Conservation (phyloP, 2,888 invertebrate genomes). For the Molorchus minor region DNA sequence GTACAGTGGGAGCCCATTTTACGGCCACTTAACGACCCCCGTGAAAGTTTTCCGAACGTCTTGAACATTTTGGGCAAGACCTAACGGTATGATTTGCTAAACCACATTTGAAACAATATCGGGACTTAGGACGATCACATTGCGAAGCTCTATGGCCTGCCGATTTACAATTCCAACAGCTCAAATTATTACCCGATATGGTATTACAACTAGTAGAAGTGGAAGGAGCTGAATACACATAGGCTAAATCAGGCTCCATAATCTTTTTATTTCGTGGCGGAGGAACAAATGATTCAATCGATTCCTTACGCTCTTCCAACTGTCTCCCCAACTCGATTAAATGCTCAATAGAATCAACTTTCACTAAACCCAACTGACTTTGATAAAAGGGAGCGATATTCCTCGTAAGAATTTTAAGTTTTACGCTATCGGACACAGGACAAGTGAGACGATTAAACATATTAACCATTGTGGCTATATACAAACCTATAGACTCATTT, state of each 20-base stretch:
- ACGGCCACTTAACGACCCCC: slow-evolving; percentile 1
- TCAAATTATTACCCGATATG: background rate
- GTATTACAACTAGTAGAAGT: background rate
- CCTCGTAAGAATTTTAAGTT: slow-evolving; percentile 29
- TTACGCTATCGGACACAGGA: slow-evolving; percentile 21
- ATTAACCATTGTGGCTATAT: slow-evolving; percentile 40
- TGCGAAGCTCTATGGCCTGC: slow-evolving; percentile 4
- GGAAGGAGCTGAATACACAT: slow-evolving; percentile 1
- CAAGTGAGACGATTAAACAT: slow-evolving; percentile 36
- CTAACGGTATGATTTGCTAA: background rate
- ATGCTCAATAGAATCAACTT: slow-evolving; percentile 28
- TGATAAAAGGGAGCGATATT: slow-evolving; percentile 38
- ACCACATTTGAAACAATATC: slow-evolving; percentile 14
- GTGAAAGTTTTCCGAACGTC: background rate
- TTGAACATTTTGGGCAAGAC: slow-evolving; percentile 10
- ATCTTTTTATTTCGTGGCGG: slow-evolving; percentile 4
- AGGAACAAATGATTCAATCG: slow-evolving; percentile 7
- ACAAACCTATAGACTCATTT: slow-evolving; percentile 41
- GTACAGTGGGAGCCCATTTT: background rate
- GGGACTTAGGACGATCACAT: background rate
- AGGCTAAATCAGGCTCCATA: slow-evolving; percentile 23
- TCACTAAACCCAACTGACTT: slow-evolving; percentile 28
- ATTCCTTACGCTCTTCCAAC: slow-evolving; percentile 26
- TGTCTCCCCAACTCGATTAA: slow-evolving; percentile 28
- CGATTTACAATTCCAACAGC: slow-evolving; percentile 19